phyloP scores from a whole-genome alignment of 2,113 vertebrate genomes.

The Nestor notabilis region DNA sequence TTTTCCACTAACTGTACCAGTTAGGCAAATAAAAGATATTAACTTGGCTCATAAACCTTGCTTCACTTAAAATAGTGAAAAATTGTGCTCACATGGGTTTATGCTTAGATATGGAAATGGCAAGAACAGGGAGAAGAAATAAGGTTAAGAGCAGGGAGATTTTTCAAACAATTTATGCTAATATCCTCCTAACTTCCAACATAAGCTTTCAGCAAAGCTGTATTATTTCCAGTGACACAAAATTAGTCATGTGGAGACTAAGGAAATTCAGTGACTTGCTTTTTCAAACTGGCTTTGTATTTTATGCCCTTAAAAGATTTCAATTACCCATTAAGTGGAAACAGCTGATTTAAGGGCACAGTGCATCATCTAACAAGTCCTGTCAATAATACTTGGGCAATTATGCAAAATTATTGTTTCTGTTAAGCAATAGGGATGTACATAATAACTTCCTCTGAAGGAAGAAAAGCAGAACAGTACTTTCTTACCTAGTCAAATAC shows the following conservation, averaged over 20 bases:
- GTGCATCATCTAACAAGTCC: background rate
- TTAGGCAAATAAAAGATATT: conserved; percentile 4
- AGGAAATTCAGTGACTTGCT: conserved; percentile 6
- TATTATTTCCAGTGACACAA: conserved; percentile 27
- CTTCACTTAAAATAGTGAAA: conserved; percentile 13
- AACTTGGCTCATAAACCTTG: background rate
- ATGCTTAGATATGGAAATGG: background rate
- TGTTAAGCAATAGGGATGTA: background rate
- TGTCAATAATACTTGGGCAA: background rate
- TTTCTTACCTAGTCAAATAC: background rate
- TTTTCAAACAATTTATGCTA: conserved; percentile 32
- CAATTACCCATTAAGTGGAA: background rate
- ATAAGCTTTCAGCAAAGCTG: conserved; percentile 5
- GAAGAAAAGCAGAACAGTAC: background rate
- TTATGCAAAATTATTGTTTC: background rate
- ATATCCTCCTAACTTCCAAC: conserved; percentile 14
- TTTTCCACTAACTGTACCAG: background rate
- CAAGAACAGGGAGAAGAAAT: conserved; percentile 5
- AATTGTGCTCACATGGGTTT: background rate
- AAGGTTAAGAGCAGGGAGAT: conserved; percentile 6
- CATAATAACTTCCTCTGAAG: background rate
- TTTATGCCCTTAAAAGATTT: background rate
- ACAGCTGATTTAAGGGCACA: conserved; percentile 2
- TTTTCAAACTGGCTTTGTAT: background rate
- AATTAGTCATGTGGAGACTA: conserved; percentile 29